Evolutionary conservation across 2,113 vertebrate species (phyloP), one percentile per base, ranked within the genome.

Genomic region (Hemiprocne comata): DNA sequence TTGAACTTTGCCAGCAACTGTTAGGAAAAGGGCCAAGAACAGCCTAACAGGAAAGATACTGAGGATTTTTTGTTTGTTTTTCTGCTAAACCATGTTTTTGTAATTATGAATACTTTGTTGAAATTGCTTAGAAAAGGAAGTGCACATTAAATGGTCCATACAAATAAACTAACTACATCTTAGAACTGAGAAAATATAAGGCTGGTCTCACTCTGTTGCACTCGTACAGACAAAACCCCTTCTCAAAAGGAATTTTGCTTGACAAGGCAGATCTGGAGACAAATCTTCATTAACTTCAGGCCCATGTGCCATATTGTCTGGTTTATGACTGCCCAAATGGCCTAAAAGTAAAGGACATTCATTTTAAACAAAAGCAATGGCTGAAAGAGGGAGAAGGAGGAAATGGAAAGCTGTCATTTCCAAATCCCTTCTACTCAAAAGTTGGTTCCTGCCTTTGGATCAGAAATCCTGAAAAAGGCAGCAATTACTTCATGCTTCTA

Each of bases 51-150:
- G 85, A 94, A 95, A 92, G 92, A 96, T 86, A 90, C 57, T 65
- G 64, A 77, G 65, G 38, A 89, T 55, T 94, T 96, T 93, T 84
- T 87, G 87, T 96, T 97, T 96, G 65, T 75, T 94, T 92, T 95
- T 84, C 81, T 74, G 66, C 64, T 80, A 61, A 61, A 64, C 72
- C 53, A 76, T 87, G 17, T 57, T 93, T 95, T 86, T 34, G 8
- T 65, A 89, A 93, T 79, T 78, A 79, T 75, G 67, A 77, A 75
- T 58, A 79, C 65, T 94, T 91, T 62, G 60, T 62, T 93, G 80
- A 72, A 95, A 95, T 89, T 87, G 74, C 83, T 72, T 81, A 69
- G 85, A 90, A 95, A 92, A 95, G 92, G 89, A 95, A 96, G 70
- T 62, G 51, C 81, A 58, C 50, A 58, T 71, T 89, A 96, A 94